Evolutionary conservation across 2,113 vertebrate species (phyloP), one percentile per base, ranked within the genome.

Genomic region (Terrapene triunguis): DNA sequence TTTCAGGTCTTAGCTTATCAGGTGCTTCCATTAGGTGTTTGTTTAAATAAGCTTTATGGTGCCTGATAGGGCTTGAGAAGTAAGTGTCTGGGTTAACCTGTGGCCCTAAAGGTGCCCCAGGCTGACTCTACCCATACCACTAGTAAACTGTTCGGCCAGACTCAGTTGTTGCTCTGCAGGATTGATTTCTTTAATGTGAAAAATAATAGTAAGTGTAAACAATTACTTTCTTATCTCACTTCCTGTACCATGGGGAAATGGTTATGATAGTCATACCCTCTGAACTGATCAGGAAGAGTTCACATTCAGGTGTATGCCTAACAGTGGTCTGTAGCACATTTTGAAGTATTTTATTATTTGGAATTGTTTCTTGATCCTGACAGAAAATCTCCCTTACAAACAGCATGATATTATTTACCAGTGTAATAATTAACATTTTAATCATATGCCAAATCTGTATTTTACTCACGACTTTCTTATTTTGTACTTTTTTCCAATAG

Each of bases 1-100:
- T 94, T 93, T 47, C 25, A 80, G 82, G 47, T 29, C 10, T 86
- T 85, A 85, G 42, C 16, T 48, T 86, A 51, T 54, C 2, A 1
- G 38, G 25, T 88, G 48, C 57, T 50, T 92, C 57, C 69, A 1
- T 7, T 32, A 6, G 7, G 38, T 53, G 9, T 54, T 53, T 91
- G 14, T 82, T 94, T 81, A 94, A 72, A 59, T 51, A 89, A 85
- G 29, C 35, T 79, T 89, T 65, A 25, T 2, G 7, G 82, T 54
- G n/a, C 25, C 79, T 38, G 29, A 54, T 38, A 85, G 80, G 38
- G 54, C 29, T 27, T 6, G 44, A 92, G 74, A 91, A 95, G 42
- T 72, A 65, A 4, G 1, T n/a, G 11, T 9, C 55, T 55, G 35
- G 4, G 2, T 48, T 83, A 2, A 1, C 3, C 3, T 14, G 9